Conservation (phyloP, 1,140 invertebrate genomes). For the Caligus rogercresseyi region DNA sequence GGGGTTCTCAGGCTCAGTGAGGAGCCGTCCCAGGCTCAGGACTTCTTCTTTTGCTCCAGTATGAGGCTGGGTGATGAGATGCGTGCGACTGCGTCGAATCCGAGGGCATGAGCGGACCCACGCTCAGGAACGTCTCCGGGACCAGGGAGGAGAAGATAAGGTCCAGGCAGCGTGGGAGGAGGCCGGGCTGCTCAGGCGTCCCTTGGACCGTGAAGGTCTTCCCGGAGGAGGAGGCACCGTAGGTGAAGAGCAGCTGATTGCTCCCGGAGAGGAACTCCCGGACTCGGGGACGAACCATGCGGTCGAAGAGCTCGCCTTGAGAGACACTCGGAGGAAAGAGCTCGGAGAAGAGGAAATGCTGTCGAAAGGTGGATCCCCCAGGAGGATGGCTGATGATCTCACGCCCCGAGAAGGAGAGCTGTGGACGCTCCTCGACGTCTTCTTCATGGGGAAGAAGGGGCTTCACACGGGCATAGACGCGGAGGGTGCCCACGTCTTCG, state of each 20-base stretch:
- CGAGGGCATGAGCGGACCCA: slow-evolving; percentile 24
- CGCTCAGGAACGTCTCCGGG: slow-evolving; percentile 26
- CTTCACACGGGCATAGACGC: background rate
- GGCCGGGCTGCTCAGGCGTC: slow-evolving; percentile 46
- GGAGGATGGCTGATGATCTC: background rate
- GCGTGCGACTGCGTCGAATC: slow-evolving; percentile 8
- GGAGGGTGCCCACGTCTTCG: no score
- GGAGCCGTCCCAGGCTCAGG: slow-evolving; percentile 6
- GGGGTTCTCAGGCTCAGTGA: background rate
- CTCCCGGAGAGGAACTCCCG: slow-evolving; percentile 45
- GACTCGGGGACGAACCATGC: slow-evolving; percentile 38
- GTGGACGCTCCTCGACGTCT: background rate
- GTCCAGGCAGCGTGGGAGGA: slow-evolving; percentile 59
- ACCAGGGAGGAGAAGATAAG: slow-evolving; percentile 45
- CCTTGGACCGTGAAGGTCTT: slow-evolving; percentile 75
- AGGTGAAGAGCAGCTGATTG: slow-evolving; percentile 60
- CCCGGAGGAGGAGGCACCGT: slow-evolving; percentile 67
- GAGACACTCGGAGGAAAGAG: background rate
- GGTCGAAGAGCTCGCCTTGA: background rate
- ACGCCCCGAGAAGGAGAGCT: background rate
- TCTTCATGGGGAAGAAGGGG: background rate
- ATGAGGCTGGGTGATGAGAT: background rate
- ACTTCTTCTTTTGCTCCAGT: slow-evolving; percentile 14
- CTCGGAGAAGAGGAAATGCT: background rate
- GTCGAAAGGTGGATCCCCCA: background rate